Evolutionary conservation across 1,140 invertebrate species (phyloP), one percentile per base, ranked within the genome.

Genomic region (Drosophila sp.): DNA sequence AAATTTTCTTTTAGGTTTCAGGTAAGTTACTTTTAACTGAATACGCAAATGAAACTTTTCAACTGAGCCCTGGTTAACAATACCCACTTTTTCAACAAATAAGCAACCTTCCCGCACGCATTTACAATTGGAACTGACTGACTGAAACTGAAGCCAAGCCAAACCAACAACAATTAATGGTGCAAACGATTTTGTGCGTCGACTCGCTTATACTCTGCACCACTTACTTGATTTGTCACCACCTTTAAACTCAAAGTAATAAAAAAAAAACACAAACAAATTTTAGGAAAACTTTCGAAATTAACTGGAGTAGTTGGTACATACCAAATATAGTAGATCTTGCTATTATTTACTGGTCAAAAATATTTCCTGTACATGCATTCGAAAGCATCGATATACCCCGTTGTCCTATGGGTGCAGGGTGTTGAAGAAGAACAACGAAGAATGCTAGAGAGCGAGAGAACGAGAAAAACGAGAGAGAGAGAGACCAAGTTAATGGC

Each of bases 51-150:
- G 4, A 50, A 50, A 27, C 6, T 50, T 8, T 50, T 27, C 23
- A 8, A 5, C 7, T 50, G 3, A 27, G 23, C 44, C 8, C 44
- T 25, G 2, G 17, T 25, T 5, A 27, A 27, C 7, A 10, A 27
- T 50, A 50, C 44, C 23, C 44, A 50, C 44, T 50, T 75, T 75
- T 60, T 62, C 61, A 73, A 55, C 64, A 69, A 76, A 81, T 67
- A n/a, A 40, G 35, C 73, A 76, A 86, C 83, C 82, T 86, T 86
- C 83, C 76, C 82, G 82, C 82, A 84, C 82, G 78, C 82, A 86
- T 76, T 85, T 79, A 80, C 17, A 57, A 57, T 35, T 57, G 56
- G 56, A 50, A 57, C 30, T 57, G 55, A 33, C 55, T 11, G 30
- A 17, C 55, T 33, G 29, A 35, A 57, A 33, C 56, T 57, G 44